phyloP scores from a whole-genome alignment of 2,888 invertebrate genomes.

The Spisula subtruncata region DNA sequence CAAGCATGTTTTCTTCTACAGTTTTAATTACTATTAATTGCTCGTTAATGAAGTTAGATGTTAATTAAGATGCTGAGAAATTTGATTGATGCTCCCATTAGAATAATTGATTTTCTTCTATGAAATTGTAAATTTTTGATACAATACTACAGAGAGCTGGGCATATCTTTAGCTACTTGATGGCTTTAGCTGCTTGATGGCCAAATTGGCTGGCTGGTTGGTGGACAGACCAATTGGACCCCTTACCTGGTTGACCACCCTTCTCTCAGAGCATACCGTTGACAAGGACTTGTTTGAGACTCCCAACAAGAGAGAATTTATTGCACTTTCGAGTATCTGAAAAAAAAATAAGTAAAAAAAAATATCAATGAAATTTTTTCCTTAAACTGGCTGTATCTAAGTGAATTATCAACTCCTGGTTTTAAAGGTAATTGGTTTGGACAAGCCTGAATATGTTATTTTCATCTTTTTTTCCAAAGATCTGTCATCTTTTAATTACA shows the following conservation, averaged over 20 bases:
- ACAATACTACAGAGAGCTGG: neutral
- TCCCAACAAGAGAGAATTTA: too few species aligned
- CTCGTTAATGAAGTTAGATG: slow-evolving; percentile 17
- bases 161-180: neutral
- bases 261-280: too few species aligned
- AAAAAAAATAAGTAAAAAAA: too few species aligned
- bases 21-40: slow-evolving; percentile 21
- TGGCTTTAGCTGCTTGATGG: too few species aligned
- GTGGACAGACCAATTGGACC: too few species aligned
- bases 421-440: neutral
- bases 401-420: too few species aligned
- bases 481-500: neutral
- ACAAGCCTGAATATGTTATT: neutral
- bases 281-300: too few species aligned
- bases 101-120: slow-evolving; percentile 14
- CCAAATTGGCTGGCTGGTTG: too few species aligned
- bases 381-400: too few species aligned
- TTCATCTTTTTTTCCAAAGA: neutral
- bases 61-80: slow-evolving; percentile 16
- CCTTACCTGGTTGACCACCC: too few species aligned
- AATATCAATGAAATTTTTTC: too few species aligned
- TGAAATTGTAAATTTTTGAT: slow-evolving; percentile 14
- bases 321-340: too few species aligned
- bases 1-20: neutral
- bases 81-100: neutral